A percentile compares a stretch with the other conserved stretches of the same genome.
Evolutionary conservation across 2,797 vertebrate species (phyloP).

Genomic region (Lacerta agilis): DNA sequence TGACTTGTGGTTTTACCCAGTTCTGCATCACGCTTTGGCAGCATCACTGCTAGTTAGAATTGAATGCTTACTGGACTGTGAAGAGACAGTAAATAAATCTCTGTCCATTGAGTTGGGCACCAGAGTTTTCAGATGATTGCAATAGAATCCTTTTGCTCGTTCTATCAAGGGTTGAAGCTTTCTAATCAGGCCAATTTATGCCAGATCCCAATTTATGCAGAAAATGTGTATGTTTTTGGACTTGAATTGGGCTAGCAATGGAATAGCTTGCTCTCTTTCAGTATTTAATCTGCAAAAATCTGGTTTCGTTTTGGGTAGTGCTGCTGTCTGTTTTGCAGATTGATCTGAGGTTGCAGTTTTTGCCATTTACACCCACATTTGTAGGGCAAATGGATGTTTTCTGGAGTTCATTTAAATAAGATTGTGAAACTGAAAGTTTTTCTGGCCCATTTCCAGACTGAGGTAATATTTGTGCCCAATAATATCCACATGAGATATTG

Average conservation of each 20-base stretch:
- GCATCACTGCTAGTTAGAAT: neutral
- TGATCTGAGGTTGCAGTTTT: neutral
- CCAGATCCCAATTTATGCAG: neutral
- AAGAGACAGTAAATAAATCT: slow-evolving; percentile 20
- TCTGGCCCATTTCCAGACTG: neutral
- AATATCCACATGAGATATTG: neutral
- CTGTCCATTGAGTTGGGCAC: slow-evolving; percentile 40
- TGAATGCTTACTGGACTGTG: neutral
- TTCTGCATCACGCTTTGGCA: neutral
- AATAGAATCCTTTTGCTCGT: neutral
- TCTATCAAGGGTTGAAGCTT: neutral
- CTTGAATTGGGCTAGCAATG: neutral
- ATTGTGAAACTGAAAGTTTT: neutral
- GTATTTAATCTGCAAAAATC: neutral
- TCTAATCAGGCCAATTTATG: neutral
- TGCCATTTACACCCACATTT: fast-evolving
- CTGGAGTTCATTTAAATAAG: neutral
- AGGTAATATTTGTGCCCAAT: neutral
- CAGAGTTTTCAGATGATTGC: slow-evolving; percentile 6
- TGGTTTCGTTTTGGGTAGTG: neutral
- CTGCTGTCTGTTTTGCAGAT: neutral
- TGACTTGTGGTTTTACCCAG: neutral
- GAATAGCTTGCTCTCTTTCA: neutral
- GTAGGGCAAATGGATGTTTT: neutral
- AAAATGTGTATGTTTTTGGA: neutral